Conservation (phyloP, 2,888 invertebrate species). For the Formica aserva region DNA sequence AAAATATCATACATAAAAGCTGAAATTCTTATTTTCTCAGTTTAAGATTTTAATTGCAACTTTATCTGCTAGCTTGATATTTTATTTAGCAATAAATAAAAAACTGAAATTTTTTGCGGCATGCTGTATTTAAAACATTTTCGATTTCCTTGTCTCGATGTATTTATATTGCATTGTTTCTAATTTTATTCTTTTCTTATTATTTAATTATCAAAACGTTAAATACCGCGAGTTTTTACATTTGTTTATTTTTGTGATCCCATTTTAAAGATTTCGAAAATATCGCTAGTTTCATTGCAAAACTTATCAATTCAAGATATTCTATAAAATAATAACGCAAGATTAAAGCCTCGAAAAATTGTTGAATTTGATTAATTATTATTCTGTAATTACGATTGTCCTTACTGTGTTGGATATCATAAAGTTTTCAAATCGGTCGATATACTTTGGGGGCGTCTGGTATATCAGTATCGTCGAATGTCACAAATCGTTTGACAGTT, state of each 20-base stretch:
- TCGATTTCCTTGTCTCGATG: background rate
- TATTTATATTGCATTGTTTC: background rate
- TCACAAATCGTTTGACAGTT: conserved; percentile 75
- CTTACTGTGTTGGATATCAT: background rate
- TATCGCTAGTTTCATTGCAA: background rate
- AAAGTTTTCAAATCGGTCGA: background rate
- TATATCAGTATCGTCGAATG: conserved; percentile 73
- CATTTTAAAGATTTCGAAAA: background rate
- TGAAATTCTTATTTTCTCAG: background rate
- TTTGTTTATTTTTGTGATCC: background rate
- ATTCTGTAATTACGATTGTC: background rate
- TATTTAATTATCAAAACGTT: background rate
- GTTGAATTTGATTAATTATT: background rate
- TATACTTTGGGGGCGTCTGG: conserved; percentile 64
- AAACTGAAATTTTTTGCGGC: background rate
- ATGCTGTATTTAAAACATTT: background rate
- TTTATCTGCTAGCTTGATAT: background rate
- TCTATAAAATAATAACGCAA: background rate
- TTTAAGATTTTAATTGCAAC: background rate
- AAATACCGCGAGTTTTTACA: background rate
- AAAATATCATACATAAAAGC: background rate
- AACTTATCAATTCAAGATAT: background rate
- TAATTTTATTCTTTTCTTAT: background rate
- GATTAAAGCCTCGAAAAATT: background rate
- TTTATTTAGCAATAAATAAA: background rate